These are phyloP conservation scores for Proctacanthus coquilletti DNA, from an alignment of 1,140 invertebrate genomes.

Conservation along the genomic window DNA sequence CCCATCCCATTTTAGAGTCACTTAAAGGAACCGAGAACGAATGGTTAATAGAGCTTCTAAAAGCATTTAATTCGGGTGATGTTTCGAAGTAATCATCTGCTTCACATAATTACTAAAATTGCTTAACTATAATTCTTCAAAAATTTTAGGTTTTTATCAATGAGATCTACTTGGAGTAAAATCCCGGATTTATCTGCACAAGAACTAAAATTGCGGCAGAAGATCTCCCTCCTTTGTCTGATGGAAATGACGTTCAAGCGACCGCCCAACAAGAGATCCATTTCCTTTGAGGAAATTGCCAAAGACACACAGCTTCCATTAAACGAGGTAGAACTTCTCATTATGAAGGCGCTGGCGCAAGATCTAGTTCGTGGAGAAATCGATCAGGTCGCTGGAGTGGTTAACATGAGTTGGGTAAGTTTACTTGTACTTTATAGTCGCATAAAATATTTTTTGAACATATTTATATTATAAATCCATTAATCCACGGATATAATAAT, in stretches of 20 bases:
- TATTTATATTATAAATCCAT: too few species aligned
- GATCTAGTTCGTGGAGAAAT: constrained; percentile 87
- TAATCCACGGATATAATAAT: too few species aligned
- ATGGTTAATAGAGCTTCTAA: constrained; percentile 82
- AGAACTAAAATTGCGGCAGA: constrained; percentile 72
- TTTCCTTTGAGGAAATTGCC: constrained; percentile 87
- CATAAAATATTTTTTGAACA: too few species aligned
- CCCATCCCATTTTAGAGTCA: constrained; percentile 83
- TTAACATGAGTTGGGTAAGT: constrained; percentile 64
- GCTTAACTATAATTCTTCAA: neutral
- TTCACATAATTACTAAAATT: neutral
- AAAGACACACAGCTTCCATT: constrained; percentile 64
- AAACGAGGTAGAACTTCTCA: constrained; percentile 82
- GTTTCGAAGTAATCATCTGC: constrained; percentile 38
- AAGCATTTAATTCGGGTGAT: constrained; percentile 86
- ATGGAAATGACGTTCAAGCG: constrained; percentile 87
- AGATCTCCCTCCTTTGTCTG: constrained; percentile 86
- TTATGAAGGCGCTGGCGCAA: constrained; percentile 97
- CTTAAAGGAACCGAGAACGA: constrained; percentile 65
- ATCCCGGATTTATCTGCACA: constrained; percentile 78
- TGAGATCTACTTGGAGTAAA: constrained; percentile 64
- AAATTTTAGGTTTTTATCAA: constrained; percentile 13
- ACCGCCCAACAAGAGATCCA: constrained; percentile 51
- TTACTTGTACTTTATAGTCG: too few species aligned
- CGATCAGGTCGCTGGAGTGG: constrained; percentile 71